Percentiles rank a stretch among this genome's conserved stretches.
These are phyloP conservation scores for Himalopsyche anomala DNA, from an alignment of 2,888 invertebrate genomes.

Conservation along the genomic window DNA sequence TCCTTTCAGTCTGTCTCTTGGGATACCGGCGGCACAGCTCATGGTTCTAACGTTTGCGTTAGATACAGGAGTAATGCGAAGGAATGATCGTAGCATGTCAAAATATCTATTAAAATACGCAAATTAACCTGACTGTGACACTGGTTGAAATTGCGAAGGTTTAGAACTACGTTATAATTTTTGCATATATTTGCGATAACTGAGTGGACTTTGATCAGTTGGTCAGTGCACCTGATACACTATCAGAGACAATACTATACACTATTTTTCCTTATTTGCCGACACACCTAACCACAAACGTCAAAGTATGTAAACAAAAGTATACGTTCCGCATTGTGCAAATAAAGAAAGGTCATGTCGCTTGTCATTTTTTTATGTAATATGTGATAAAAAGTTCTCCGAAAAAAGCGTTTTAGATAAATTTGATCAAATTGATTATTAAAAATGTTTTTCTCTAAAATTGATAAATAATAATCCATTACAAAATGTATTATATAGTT, in stretches of 20 bases:
- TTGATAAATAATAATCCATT: no score
- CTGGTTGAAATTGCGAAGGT: not conserved
- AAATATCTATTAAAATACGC: not conserved
- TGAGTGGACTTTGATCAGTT: not conserved
- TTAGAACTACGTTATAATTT: not conserved
- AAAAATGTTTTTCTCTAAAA: no score
- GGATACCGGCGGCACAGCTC: conserved; percentile 60
- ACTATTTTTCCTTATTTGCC: not conserved
- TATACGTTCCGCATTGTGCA: conserved; percentile 21
- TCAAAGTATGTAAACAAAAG: conserved; percentile 1
- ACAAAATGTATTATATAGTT: no score
- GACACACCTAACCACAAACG: not conserved
- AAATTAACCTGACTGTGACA: not conserved
- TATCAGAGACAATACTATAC: not conserved
- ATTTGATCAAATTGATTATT: no score
- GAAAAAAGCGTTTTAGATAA: no score
- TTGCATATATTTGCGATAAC: not conserved
- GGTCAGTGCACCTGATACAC: not conserved
- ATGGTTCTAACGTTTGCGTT: conserved; percentile 49
- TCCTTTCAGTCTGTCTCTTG: conserved; percentile 76
- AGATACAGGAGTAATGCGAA: not conserved
- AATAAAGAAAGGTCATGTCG: not conserved
- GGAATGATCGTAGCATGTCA: conserved; percentile 32
- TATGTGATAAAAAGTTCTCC: no score
- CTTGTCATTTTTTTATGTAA: no score